phyloP scores from a whole-genome alignment of 2,888 invertebrate species.

The Cynaeus angustus region DNA sequence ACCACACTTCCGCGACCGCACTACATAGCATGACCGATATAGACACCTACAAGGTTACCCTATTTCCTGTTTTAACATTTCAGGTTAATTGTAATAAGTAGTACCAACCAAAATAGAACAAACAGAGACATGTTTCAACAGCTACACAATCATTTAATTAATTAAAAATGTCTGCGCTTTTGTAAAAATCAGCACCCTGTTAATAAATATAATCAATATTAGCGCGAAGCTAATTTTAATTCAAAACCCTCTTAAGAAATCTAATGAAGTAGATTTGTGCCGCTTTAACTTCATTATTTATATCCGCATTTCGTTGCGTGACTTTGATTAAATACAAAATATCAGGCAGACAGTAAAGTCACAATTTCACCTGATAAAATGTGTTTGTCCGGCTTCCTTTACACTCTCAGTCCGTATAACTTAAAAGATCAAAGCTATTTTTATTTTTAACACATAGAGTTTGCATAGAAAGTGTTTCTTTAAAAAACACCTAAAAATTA shows the following conservation, averaged over 20 bases:
- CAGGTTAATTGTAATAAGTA: neutral
- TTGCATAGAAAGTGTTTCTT: too few relatives aligned
- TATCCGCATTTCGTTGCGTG: conserved; percentile 4
- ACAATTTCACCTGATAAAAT: neutral
- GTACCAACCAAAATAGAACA: neutral
- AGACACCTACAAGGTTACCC: neutral
- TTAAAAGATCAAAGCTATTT: too few relatives aligned
- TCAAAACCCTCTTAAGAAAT: neutral
- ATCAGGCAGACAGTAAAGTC: neutral
- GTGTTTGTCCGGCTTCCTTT: neutral
- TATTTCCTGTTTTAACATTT: neutral
- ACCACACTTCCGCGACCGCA: neutral
- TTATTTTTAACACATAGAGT: too few relatives aligned
- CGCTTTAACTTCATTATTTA: conserved; percentile 2
- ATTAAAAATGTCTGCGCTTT: too few relatives aligned
- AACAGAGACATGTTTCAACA: too few relatives aligned
- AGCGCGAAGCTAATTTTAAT: neutral
- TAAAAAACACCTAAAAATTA: too few relatives aligned
- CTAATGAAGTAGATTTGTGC: neutral
- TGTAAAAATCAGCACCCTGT: too few relatives aligned
- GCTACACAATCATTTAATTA: too few relatives aligned
- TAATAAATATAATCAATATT: neutral
- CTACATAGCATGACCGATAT: neutral
- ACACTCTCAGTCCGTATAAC: too few relatives aligned
- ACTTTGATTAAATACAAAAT: conserved; percentile 4